These are phyloP conservation scores for Gobius niger DNA, from an alignment of 2,113 vertebrate species.

Conservation along the genomic window DNA sequence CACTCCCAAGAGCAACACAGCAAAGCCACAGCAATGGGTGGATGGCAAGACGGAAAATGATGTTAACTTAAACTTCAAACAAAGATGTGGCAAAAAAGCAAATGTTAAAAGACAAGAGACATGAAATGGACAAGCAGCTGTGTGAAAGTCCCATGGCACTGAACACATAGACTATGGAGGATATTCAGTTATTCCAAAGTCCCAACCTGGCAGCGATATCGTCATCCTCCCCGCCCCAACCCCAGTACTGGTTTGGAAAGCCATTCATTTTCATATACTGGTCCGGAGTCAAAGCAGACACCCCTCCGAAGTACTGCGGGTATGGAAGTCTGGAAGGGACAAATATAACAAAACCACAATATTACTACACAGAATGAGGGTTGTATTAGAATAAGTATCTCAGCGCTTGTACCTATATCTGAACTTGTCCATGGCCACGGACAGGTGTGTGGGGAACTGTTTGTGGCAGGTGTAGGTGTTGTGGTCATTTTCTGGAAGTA, in stretches of 20 bases:
- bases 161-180: constrained; percentile 12
- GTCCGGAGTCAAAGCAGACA: constrained; percentile 90
- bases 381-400: neutral
- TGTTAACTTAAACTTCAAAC: constrained; percentile 21
- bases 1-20: constrained; percentile 46
- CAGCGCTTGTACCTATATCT: constrained; percentile 83
- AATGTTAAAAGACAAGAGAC: neutral
- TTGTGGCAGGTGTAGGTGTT: constrained; percentile 92
- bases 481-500: constrained; percentile 95
- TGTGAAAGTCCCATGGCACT: neutral
- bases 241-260: constrained; percentile 95
- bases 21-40: constrained; percentile 48
- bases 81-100: constrained; percentile 17
- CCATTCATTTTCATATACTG: constrained; percentile 97
- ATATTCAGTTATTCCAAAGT: constrained; percentile 1
- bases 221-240: constrained; percentile 94
- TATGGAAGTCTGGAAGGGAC: constrained; percentile 84
- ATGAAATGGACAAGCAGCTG: constrained; percentile 12
- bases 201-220: constrained; percentile 91
- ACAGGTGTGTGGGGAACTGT: constrained; percentile 88
- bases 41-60: constrained; percentile 52
- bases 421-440: constrained; percentile 96
- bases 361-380: neutral
- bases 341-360: constrained; percentile 14
- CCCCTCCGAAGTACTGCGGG: constrained; percentile 90